Evolutionary conservation across 2,113 vertebrate genomes (phyloP).

Genomic region (Eonycteris spelaea): DNA sequence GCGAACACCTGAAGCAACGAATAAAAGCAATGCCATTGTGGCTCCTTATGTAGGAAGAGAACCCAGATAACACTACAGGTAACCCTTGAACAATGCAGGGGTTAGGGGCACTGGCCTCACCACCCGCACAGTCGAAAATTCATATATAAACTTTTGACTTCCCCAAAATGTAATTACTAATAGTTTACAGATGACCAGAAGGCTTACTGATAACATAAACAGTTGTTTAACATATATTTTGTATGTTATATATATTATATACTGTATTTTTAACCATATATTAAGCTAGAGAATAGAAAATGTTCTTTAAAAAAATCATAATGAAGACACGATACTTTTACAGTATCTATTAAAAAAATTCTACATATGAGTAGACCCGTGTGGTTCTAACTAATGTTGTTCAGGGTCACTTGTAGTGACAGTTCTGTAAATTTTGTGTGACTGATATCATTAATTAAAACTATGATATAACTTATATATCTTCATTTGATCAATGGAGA

Average conservation of each 20-base stretch:
- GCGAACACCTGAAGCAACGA: background rate
- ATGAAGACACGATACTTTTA: background rate
- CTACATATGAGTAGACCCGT: background rate
- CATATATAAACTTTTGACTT: background rate
- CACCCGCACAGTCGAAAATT: background rate
- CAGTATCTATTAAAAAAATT: background rate
- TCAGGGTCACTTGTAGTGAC: background rate
- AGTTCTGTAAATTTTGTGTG: background rate
- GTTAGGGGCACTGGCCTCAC: no score
- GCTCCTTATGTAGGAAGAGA: background rate
- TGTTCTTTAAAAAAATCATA: background rate
- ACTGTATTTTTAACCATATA: background rate
- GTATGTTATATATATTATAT: background rate
- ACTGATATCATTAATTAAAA: background rate
- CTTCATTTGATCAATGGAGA: background rate
- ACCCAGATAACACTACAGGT: background rate
- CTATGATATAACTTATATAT: background rate
- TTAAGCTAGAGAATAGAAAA: background rate
- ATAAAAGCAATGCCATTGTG: background rate
- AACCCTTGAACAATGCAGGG: background rate
- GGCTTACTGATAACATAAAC: background rate
- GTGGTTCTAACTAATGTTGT: background rate
- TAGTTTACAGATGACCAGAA: background rate
- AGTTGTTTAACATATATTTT: background rate
- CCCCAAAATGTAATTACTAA: no score